These are phyloP conservation scores for Malachius bipustulatus DNA, from an alignment of 2,888 invertebrate genomes.

Conservation along the genomic window DNA sequence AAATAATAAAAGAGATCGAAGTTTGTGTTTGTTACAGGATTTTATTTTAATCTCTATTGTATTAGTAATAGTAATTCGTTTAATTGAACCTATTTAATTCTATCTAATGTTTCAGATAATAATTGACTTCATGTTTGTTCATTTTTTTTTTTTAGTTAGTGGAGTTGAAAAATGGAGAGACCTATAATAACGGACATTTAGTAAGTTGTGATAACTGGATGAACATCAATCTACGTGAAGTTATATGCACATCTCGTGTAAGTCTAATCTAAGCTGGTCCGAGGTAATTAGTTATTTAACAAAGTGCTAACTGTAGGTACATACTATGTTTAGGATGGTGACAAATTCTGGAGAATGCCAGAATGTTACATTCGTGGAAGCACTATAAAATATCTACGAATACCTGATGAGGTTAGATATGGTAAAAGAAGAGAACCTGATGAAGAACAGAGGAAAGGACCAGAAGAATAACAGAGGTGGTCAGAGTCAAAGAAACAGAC, in stretches of 20 bases:
- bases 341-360: slow-evolving; percentile 98
- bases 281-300: not conserved
- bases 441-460: slow-evolving; percentile 65
- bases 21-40: no score
- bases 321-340: slow-evolving; percentile 70
- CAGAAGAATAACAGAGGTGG: slow-evolving; percentile 58
- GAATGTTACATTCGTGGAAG: slow-evolving; percentile 98
- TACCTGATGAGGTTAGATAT: slow-evolving; percentile 99
- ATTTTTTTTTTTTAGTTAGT: slow-evolving; percentile 74
- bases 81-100: no score
- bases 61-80: no score
- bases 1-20: no score
- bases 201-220: slow-evolving; percentile 99
- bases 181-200: slow-evolving; percentile 98
- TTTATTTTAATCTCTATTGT: no score
- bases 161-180: slow-evolving; percentile 98
- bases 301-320: no score
- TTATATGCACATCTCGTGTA: slow-evolving; percentile 97
- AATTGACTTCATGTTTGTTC: no score
- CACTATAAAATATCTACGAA: slow-evolving; percentile 95
- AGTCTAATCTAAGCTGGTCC: no score
- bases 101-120: no score
- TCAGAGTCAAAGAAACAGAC: slow-evolving; percentile 34
- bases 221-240: slow-evolving; percentile 97
- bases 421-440: slow-evolving; percentile 91